Conservation (phyloP, 2,888 invertebrate genomes). For the Andrena hattorfiana region DNA sequence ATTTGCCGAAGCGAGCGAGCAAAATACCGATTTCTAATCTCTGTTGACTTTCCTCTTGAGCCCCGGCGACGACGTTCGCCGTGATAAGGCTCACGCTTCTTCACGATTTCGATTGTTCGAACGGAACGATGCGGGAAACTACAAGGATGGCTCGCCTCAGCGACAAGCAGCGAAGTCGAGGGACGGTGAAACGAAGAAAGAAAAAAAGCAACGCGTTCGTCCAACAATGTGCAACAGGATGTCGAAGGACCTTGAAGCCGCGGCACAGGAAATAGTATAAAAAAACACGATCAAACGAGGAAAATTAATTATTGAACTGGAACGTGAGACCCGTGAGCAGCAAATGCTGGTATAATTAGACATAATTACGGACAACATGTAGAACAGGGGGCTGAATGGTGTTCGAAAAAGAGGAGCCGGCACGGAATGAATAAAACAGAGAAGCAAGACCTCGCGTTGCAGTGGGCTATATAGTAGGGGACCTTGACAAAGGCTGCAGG, state of each 20-base stretch:
- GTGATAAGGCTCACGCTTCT: conserved; percentile 35
- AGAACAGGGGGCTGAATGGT: not conserved
- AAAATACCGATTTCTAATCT: conserved; percentile 69
- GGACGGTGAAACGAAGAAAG: too few species aligned
- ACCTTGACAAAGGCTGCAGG: not conserved
- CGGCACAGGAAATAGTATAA: not conserved
- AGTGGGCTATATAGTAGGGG: not conserved
- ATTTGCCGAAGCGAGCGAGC: conserved; percentile 36
- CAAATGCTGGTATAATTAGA: not conserved
- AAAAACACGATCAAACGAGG: not conserved
- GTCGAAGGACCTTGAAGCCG: not conserved
- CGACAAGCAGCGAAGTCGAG: too few species aligned
- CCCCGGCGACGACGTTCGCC: conserved; percentile 34
- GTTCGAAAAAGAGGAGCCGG: not conserved
- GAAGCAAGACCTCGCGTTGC: not conserved
- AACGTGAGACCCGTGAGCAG: not conserved
- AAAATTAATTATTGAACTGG: not conserved
- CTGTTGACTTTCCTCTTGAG: conserved; percentile 58
- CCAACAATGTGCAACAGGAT: not conserved
- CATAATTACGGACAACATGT: not conserved
- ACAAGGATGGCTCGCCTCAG: not conserved
- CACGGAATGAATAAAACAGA: conserved; percentile 4
- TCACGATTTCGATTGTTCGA: conserved; percentile 31
- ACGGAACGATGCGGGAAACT: not conserved
- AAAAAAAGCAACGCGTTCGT: too few species aligned